Evolutionary conservation across 2,797 vertebrate genomes (phyloP), one percentile per base, ranked within the genome.

Genomic region (Orestias chungarensis): DNA sequence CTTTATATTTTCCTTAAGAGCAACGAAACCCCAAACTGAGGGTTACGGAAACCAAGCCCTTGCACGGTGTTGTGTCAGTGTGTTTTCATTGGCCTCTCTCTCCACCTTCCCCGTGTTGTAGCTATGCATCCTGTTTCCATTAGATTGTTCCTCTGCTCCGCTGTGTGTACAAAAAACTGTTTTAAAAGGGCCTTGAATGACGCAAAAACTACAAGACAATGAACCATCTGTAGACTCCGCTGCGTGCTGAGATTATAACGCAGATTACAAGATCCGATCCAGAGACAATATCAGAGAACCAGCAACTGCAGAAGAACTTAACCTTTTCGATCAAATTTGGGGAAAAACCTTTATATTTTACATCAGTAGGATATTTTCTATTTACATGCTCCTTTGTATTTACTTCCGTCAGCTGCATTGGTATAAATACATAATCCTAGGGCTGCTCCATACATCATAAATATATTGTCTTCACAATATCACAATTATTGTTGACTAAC

Each of bases 91-190:
- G 82, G 73, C 74, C 31, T 82, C 47, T 61, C 65, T 83, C 81
- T 55, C 76, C 46, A 49, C 52, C 64, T 81, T 85, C 76, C 84
- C 64, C 1, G 42, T 57, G 69, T 66, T 82, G 42, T 74, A 70
- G 66, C 44, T 55, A 59, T 44, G 68, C 73, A 81, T 91, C 88
- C 91, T 91, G 86, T 91, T 84, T 82, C 75, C 87, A 8, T 86
- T 75, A 67, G 50, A 18, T 55, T 68, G 76, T 86, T 85, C 81
- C 84, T 80, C 66, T 70, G 69, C 74, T 67, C 12, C 69, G 77
- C 52, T 2, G 25, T 68, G 75, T 76, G 61, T 66, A 35, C 59
- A 42, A 59, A 52, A 64, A 68, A 72, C 33, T 70, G 52, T 80
- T 54, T 82, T 79, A 43, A 73, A 75, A 5, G 6, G 33, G 23